phyloP scores from a whole-genome alignment of 2,113 vertebrate species.

The Electrona antarctica region DNA sequence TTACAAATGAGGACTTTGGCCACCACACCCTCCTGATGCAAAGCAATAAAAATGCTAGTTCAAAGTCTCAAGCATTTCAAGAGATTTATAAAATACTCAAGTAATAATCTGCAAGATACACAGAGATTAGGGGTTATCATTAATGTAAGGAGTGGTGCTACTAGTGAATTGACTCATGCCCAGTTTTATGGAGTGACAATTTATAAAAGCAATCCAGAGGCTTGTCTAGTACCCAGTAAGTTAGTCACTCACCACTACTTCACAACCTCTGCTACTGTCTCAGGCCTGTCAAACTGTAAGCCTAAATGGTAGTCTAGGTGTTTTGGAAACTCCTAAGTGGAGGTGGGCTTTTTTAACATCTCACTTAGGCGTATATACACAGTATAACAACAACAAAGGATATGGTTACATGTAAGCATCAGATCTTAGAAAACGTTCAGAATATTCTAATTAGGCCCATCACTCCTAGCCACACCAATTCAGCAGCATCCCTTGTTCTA shows the following conservation, averaged over 20 bases:
- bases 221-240: not conserved
- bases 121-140: not conserved
- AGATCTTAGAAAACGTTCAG: not conserved
- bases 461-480: slow-evolving; percentile 20
- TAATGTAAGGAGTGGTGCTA: not conserved
- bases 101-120: no score
- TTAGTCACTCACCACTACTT: not conserved
- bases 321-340: slow-evolving; percentile 11
- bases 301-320: not conserved
- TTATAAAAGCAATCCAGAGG: not conserved
- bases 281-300: not conserved
- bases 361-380: not conserved
- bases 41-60: slow-evolving; percentile 47
- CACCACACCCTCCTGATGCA: slow-evolving; percentile 38
- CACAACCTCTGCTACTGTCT: not conserved
- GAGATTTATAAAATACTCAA: slow-evolving; percentile 17
- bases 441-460: slow-evolving; percentile 29
- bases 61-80: slow-evolving; percentile 42
- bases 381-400: not conserved
- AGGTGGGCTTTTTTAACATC: not conserved
- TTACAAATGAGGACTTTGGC: slow-evolving; percentile 64
- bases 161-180: not conserved
- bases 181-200: not conserved
- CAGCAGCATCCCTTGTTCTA: slow-evolving; percentile 37
- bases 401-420: not conserved